Evolutionary conservation across 1,140 invertebrate genomes (phyloP), one percentile per base, ranked within the genome.

Genomic region (Drosophila ogumai): DNA sequence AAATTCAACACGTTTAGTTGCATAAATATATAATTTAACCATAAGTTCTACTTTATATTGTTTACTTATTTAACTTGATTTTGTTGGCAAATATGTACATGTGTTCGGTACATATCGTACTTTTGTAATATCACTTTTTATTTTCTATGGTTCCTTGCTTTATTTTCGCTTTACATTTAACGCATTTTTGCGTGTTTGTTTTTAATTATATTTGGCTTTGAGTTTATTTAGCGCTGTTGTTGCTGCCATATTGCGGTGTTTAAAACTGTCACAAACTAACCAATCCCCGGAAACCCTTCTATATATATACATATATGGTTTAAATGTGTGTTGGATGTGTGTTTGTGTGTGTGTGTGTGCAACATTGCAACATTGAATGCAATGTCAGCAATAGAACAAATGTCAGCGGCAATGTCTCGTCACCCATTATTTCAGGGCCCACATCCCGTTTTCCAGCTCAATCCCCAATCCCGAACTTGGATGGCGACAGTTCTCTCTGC

Each of bases 311-410:
- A 56, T 36, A 17, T 25, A 50, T 34, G 17, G 31, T 19, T 31
- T 56, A 41, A n/a, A 40, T 76, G 40, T 34, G 38, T 59, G n/a
- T n/a, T n/a, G n/a, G n/a, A n/a, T 63, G 32, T 28, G 31, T 57
- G 61, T 57, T n/a, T n/a, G n/a, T 59, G n/a, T 63, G 32, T 28
- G 31, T 57, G 61, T 57, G 56, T 68, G 57, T 54, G 52, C 32
- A 54, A 40, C 50, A 64, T 55, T 72, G 68, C 69, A 79, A 71
- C 59, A 66, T 81, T 74, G 57, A 81, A 64, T 66, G 58, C 65
- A 71, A 63, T 72, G 76, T 84, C 81, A 85, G 81, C 78, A 75
- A 86, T 75, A 79, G 63, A 58, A 86, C 74, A 81, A 85, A 85
- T 85, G 77, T 85, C 81, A 81, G 74, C 68, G 60, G 50, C 81